Conservation (phyloP, 37 sponge, comb jelly and placozoan species). For the Spongilla lacustris region DNA sequence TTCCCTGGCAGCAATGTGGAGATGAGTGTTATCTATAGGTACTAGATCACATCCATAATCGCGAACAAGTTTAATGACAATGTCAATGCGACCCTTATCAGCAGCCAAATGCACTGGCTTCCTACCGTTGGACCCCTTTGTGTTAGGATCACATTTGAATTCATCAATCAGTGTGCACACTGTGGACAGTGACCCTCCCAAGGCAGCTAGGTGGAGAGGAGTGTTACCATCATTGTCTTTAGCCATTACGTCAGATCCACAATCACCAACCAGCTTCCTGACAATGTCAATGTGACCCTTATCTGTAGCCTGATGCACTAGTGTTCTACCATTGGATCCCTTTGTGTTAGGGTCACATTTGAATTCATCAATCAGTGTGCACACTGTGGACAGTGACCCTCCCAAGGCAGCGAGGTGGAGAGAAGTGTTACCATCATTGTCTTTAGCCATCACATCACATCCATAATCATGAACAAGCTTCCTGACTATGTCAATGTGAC, state of each 20-base stretch:
- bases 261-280: neutral
- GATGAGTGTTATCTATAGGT: constrained; percentile 4
- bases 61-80: neutral
- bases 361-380: no score
- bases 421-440: neutral
- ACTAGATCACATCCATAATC: neutral
- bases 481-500: neutral
- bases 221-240: neutral
- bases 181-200: neutral
- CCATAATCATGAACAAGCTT: constrained; percentile 7
- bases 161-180: constrained; percentile 12
- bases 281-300: neutral
- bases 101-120: constrained; percentile 2
- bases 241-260: neutral
- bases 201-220: constrained; percentile 8
- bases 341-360: no score
- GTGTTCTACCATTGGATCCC: no score
- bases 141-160: neutral
- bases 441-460: constrained; percentile 11
- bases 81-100: neutral
- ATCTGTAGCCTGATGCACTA: no score
- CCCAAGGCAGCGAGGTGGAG: neutral
- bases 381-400: no score
- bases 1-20: neutral
- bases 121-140: neutral